Evolutionary conservation across 2,888 invertebrate genomes (phyloP), one percentile per base, ranked within the genome.

Genomic region (Eretmocerus hayati): DNA sequence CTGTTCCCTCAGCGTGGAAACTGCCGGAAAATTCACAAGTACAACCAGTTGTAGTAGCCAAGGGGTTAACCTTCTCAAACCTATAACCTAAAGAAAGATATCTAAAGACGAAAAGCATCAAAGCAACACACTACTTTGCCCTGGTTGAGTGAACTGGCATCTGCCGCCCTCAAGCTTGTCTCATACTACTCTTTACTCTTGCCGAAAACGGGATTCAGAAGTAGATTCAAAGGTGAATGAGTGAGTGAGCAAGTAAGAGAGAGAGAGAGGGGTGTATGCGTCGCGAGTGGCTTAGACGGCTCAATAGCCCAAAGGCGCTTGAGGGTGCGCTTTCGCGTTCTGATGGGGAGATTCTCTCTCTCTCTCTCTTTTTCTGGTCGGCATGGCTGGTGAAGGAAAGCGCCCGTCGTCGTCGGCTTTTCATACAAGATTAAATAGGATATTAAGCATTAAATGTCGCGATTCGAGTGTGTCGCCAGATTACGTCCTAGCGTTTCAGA

Each of bases 361-460:
- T n/a, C n/a, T n/a, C n/a, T n/a, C n/a, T n/a, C n/a, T n/a, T n/a
- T n/a, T n/a, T n/a, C n/a, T n/a, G n/a, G n/a, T n/a, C n/a, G n/a
- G n/a, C n/a, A n/a, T 22, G 30, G 16, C 56, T 51, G 44, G 33
- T n/a, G n/a, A n/a, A n/a, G n/a, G n/a, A n/a, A n/a, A 33, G 33
- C 33, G 33, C 5, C 40, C 26, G 26, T 26, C 26, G 11, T 26
- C 11, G 11, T 11, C 26, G 11, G n/a, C 33, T 66, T 64, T 69
- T 69, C 67, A 68, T 62, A 58, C 62, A 61, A 66, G 61, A 67
- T 66, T 69, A 67, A 68, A 69, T 65, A 59, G 63, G 62, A 67
- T 66, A 66, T 69, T 67, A 63, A 66, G 62, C 63, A 62, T 65
- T 69, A 65, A 69, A 66, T 61, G 64, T 64, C 66, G 59, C 61